phyloP scores from a whole-genome alignment of 2,888 invertebrate species.

The Drosophila mayaguana region DNA sequence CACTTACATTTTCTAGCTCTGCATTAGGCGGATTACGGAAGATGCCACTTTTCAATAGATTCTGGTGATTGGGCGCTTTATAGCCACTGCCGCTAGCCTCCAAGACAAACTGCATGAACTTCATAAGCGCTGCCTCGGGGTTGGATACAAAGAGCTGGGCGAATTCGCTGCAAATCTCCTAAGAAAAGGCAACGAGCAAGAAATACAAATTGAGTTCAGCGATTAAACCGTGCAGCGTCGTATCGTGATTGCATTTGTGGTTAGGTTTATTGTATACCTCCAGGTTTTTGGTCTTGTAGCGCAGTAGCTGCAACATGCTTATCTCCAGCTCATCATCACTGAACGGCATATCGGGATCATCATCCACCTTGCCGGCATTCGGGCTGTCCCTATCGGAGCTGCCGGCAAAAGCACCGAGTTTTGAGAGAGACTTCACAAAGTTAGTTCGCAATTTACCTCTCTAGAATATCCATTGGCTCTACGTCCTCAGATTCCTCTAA shows the following conservation, averaged over 20 bases:
- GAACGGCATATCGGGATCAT: not conserved
- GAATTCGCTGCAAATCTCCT: not conserved
- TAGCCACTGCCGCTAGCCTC: not conserved
- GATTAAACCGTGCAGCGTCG: too few species aligned
- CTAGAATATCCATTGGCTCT: too few species aligned
- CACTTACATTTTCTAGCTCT: not conserved
- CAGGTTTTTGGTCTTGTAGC: fast-evolving
- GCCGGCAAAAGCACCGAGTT: too few species aligned
- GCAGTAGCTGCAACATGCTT: not conserved
- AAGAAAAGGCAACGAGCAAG: not conserved
- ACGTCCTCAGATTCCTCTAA: fast-evolving
- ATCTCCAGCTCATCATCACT: not conserved
- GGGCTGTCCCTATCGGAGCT: not conserved
- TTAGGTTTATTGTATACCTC: not conserved
- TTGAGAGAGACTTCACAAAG: not conserved
- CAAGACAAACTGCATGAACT: constrained; percentile 4
- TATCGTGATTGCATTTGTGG: not conserved
- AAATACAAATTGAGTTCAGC: not conserved
- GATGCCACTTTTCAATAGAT: too few species aligned
- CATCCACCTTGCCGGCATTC: not conserved
- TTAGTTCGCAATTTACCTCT: not conserved
- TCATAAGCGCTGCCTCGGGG: not conserved
- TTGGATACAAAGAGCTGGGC: not conserved
- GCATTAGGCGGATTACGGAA: too few species aligned
- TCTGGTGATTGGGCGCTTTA: fast-evolving